phyloP scores from a whole-genome alignment of 2,113 vertebrate species.

The Callipepla californica region DNA sequence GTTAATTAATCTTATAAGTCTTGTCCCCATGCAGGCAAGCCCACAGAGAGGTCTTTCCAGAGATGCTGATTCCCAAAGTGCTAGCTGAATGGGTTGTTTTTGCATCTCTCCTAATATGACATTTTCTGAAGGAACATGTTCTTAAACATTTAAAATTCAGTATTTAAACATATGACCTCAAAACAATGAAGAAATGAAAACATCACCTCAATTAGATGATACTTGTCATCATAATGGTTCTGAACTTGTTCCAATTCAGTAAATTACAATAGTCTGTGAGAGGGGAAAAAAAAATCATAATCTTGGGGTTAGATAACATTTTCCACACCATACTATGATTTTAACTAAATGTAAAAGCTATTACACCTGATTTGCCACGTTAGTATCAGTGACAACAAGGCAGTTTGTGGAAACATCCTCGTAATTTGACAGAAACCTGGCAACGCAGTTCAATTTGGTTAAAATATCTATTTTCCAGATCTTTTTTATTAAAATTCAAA shows the following conservation, averaged over 20 bases:
- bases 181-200: neutral
- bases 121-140: neutral
- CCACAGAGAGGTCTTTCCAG: neutral
- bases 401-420: constrained; percentile 19
- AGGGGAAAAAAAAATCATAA: neutral
- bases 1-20: constrained; percentile 9
- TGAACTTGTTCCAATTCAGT: neutral
- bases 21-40: neutral
- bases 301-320: neutral
- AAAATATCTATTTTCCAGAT: constrained; percentile 46
- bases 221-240: neutral
- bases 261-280: neutral
- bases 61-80: neutral
- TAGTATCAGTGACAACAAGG: constrained; percentile 18
- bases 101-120: neutral
- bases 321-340: neutral
- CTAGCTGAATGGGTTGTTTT: neutral
- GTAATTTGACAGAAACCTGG: constrained; percentile 18
- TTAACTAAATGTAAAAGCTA: constrained; percentile 25
- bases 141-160: neutral
- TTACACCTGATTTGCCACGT: neutral
- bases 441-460: neutral
- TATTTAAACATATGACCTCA: neutral
- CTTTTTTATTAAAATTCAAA: constrained; percentile 48
- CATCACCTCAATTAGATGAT: neutral